phyloP scores from a whole-genome alignment of 35 echinoderm and acorn worm species.

The Apostichopus californicus region DNA sequence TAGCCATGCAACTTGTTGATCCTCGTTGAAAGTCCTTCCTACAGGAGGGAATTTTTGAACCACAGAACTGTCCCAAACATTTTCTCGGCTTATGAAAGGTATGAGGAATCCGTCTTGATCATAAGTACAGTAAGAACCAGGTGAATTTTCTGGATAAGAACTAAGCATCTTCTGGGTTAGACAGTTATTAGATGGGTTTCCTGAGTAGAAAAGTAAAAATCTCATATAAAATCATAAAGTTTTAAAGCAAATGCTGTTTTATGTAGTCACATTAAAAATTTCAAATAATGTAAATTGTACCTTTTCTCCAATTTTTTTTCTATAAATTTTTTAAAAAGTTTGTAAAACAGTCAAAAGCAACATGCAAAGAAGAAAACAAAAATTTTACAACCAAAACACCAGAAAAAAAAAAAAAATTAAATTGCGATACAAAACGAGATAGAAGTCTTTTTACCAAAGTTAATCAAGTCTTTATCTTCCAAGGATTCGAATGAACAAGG shows the following conservation, averaged over 20 bases:
- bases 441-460: background rate
- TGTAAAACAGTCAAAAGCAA: too few species aligned
- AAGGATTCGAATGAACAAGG: background rate
- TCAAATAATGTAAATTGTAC: too few species aligned
- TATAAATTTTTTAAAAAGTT: too few species aligned
- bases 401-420: too few species aligned
- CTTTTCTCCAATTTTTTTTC: too few species aligned
- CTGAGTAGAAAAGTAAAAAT: too few species aligned
- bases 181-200: background rate
- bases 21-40: background rate
- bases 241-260: too few species aligned
- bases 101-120: conserved; percentile 20
- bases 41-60: conserved; percentile 20
- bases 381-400: too few species aligned
- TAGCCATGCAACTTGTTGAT: conserved; percentile 9
- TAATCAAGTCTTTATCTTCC: background rate
- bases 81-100: background rate
- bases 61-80: conserved; percentile 33
- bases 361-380: too few species aligned
- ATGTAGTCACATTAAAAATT: too few species aligned
- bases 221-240: too few species aligned
- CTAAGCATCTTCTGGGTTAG: conserved; percentile 12
- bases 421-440: too few species aligned
- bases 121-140: conserved; percentile 35
- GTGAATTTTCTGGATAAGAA: background rate